Conservation (phyloP, 2,888 invertebrate species). For the Tenthredo amoena region DNA sequence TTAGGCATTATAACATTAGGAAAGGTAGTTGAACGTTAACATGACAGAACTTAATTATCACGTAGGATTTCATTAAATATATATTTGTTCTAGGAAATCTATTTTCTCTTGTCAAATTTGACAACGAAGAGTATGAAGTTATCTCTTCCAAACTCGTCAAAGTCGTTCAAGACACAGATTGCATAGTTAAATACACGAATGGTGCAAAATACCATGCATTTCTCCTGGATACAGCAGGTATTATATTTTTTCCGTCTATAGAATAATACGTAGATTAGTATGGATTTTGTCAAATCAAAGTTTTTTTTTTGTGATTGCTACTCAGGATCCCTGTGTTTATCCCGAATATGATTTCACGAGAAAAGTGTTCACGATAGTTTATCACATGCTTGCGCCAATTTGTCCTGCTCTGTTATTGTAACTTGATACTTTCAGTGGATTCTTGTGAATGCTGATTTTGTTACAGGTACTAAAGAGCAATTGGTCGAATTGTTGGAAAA, state of each 20-base stretch:
- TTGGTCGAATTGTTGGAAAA: background rate
- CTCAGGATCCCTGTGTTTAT: no score
- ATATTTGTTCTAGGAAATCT: slow-evolving; percentile 9
- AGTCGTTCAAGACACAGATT: slow-evolving; percentile 17
- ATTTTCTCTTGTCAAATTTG: slow-evolving; percentile 49
- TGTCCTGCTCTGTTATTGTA: background rate
- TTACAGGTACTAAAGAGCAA: slow-evolving; percentile 14
- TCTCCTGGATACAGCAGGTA: slow-evolving; percentile 41
- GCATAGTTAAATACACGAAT: background rate
- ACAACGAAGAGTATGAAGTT: slow-evolving; percentile 14
- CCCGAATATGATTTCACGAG: no score
- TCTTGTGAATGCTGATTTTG: background rate
- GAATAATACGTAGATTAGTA: no score
- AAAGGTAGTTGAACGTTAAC: background rate
- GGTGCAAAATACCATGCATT: slow-evolving; percentile 43
- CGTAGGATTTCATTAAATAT: background rate
- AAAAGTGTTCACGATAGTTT: background rate
- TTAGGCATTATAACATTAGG: no score
- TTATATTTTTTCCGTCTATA: background rate
- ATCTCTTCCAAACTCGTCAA: slow-evolving; percentile 26
- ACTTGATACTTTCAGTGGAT: background rate
- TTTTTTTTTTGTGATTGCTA: no score
- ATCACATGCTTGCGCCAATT: background rate
- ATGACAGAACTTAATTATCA: slow-evolving; percentile 40
- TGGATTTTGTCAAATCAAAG: no score